Conservation (phyloP, 2,888 invertebrate species). For the Ametastegia equiseti region DNA sequence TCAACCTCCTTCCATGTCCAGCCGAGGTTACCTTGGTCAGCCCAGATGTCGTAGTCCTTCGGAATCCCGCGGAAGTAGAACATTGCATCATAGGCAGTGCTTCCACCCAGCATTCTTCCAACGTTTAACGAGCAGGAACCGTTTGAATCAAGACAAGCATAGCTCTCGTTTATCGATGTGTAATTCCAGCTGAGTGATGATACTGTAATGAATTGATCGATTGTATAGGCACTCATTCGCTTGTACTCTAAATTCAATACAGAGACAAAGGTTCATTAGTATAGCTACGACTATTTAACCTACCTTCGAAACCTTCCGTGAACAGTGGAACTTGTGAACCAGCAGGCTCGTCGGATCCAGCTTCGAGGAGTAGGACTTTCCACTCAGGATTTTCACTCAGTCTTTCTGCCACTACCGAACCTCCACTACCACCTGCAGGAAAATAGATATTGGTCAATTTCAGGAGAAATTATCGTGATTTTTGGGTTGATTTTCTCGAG, state of each 20-base stretch:
- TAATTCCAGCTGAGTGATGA: too few relatives aligned
- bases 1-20: constrained; percentile 75
- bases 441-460: not conserved
- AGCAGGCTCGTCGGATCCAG: constrained; percentile 81
- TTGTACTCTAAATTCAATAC: too few relatives aligned
- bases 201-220: too few relatives aligned
- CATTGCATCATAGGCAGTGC: constrained; percentile 87
- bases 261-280: too few relatives aligned
- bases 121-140: constrained; percentile 83
- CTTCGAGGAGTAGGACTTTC: not conserved
- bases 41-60: constrained; percentile 87
- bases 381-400: constrained; percentile 79
- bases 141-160: too few relatives aligned
- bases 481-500: not conserved
- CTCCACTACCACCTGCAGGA: constrained; percentile 79
- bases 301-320: not conserved
- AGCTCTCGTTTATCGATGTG: too few relatives aligned
- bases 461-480: not conserved
- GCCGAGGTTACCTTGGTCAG: constrained; percentile 62
- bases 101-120: constrained; percentile 86
- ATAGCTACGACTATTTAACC: too few relatives aligned
- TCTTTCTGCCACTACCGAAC: constrained; percentile 81
- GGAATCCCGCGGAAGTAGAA: constrained; percentile 88
- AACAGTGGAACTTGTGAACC: not conserved
- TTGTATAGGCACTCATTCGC: too few relatives aligned